phyloP scores from a whole-genome alignment of 2,888 invertebrate genomes.

The Scotopteryx bipunctaria region DNA sequence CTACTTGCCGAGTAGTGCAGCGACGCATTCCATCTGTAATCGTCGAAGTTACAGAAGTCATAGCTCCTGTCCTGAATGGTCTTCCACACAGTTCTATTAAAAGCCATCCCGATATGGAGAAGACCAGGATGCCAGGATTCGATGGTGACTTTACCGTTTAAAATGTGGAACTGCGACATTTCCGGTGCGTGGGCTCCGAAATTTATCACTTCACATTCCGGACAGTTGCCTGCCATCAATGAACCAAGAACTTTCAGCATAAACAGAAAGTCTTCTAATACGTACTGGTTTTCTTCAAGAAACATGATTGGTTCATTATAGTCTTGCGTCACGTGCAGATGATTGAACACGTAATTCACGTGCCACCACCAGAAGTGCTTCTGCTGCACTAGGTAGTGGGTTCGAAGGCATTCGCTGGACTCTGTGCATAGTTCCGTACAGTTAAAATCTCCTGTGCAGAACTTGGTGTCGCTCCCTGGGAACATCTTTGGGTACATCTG shows the following conservation, averaged over 20 bases:
- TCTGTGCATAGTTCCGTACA: slow-evolving; percentile 33
- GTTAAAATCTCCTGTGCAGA: slow-evolving; percentile 43
- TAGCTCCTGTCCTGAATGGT: slow-evolving; percentile 41
- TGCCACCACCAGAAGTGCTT: slow-evolving; percentile 65
- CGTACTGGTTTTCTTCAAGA: slow-evolving; percentile 47
- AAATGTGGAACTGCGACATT: slow-evolving; percentile 28
- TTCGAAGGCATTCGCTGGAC: background rate
- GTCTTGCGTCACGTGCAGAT: slow-evolving; percentile 35
- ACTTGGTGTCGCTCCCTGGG: slow-evolving; percentile 48
- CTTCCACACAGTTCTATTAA: slow-evolving; percentile 51
- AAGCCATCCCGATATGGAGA: slow-evolving; percentile 46
- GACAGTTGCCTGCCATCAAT: slow-evolving; percentile 35
- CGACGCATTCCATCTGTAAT: slow-evolving; percentile 53
- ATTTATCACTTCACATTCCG: slow-evolving; percentile 49
- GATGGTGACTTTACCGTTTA: slow-evolving; percentile 31
- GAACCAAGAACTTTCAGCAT: slow-evolving; percentile 40
- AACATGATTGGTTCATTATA: slow-evolving; percentile 42
- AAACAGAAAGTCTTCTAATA: slow-evolving; percentile 51
- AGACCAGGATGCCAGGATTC: slow-evolving; percentile 42
- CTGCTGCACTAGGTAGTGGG: slow-evolving; percentile 40
- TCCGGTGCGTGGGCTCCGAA: slow-evolving; percentile 44
- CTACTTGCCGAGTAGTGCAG: slow-evolving; percentile 42
- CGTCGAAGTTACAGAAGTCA: slow-evolving; percentile 51
- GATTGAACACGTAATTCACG: slow-evolving; percentile 50
- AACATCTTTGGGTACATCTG: slow-evolving; percentile 52